These are phyloP conservation scores for Rhineura floridana DNA, from an alignment of 2,113 vertebrate species.

Conservation along the genomic window DNA sequence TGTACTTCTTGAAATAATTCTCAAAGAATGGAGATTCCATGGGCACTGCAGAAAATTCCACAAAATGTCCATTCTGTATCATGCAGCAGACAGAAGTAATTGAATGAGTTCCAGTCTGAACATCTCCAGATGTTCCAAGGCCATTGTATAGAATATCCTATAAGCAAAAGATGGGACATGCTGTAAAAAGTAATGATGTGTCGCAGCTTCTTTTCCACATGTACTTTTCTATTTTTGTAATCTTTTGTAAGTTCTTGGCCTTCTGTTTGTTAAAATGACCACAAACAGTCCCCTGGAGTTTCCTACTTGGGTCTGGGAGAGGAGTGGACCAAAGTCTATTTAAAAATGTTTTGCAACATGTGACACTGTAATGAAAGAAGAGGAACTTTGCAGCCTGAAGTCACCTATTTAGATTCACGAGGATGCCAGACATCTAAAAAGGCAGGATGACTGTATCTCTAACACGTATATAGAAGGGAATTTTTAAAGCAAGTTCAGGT, in stretches of 20 bases:
- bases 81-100: background rate
- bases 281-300: background rate
- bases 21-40: background rate
- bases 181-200: background rate
- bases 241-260: background rate
- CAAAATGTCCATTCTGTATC: background rate
- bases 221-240: background rate
- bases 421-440: background rate
- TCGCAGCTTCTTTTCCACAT: background rate
- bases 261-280: background rate
- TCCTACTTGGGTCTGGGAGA: background rate
- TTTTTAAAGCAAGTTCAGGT: too few species aligned
- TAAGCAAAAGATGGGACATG: background rate
- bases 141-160: background rate
- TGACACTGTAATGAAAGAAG: background rate
- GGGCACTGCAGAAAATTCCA: background rate
- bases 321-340: background rate
- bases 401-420: background rate
- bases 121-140: slow-evolving; percentile 26
- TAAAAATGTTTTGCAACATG: background rate
- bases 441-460: background rate
- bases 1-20: background rate
- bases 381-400: background rate
- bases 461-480: too few species aligned
- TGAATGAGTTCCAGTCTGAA: slow-evolving; percentile 20